phyloP scores from a whole-genome alignment of 2,888 invertebrate genomes.

The Diachrysia chrysitis region DNA sequence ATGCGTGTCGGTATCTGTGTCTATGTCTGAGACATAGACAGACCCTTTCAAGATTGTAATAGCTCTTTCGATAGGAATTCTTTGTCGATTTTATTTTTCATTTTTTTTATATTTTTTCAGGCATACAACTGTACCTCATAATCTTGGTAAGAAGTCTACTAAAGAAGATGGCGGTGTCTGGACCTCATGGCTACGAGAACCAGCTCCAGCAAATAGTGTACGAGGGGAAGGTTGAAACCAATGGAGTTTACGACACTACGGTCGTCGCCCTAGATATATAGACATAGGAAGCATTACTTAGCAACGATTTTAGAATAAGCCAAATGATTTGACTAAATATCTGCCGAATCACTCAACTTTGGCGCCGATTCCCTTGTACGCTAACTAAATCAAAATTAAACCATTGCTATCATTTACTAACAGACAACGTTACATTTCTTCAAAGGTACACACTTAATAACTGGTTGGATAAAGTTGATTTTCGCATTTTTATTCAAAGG shows the following conservation, averaged over 20 bases:
- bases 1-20: too few species aligned
- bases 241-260: constrained; percentile 64
- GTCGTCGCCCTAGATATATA: constrained; percentile 53
- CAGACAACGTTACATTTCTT: background rate
- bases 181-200: constrained; percentile 72
- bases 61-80: too few species aligned
- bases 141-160: constrained; percentile 75
- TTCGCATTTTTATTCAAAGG: too few species aligned
- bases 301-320: background rate
- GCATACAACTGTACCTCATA: constrained; percentile 74
- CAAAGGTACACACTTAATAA: background rate
- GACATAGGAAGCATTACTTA: background rate
- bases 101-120: constrained; percentile 59
- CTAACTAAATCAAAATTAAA: too few species aligned
- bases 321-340: background rate
- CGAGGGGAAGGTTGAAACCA: constrained; percentile 67
- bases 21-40: too few species aligned
- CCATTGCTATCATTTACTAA: background rate
- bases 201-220: constrained; percentile 77
- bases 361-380: too few species aligned
- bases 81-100: background rate
- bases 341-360: background rate
- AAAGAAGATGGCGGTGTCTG: constrained; percentile 69
- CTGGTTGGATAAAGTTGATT: too few species aligned
- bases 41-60: too few species aligned